Percentiles rank a stretch among this genome's conserved stretches.
These are phyloP conservation scores for Acanthaster planci DNA, from an alignment of 35 echinoderm and acorn worm species.

Conservation along the genomic window DNA sequence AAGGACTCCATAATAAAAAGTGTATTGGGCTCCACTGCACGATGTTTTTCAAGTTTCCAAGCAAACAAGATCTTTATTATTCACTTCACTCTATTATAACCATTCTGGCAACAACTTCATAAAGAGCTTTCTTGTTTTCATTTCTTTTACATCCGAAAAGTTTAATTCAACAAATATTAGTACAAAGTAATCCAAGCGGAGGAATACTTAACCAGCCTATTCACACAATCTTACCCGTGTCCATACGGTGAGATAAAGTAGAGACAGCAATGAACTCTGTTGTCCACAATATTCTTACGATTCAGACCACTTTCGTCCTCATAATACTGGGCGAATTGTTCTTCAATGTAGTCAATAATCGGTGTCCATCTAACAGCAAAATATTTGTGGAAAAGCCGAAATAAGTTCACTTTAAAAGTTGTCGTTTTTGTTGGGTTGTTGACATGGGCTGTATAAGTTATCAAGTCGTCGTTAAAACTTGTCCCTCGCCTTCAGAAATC, in stretches of 20 bases:
- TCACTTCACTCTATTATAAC: too few relatives aligned
- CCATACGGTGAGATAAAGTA: conserved; percentile 98
- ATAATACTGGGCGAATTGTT: conserved; percentile 84
- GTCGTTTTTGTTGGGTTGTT: not conserved
- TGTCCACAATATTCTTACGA: conserved; percentile 86
- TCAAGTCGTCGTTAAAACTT: not conserved
- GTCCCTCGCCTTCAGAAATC: not conserved
- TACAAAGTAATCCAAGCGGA: too few relatives aligned
- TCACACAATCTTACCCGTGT: conserved; percentile 72
- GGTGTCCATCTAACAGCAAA: conserved; percentile 68
- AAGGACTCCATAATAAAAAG: too few relatives aligned
- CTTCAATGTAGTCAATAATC: conserved; percentile 90
- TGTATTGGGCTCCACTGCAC: too few relatives aligned
- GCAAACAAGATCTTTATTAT: too few relatives aligned
- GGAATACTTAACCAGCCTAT: not conserved
- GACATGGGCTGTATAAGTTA: not conserved
- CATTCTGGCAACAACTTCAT: too few relatives aligned
- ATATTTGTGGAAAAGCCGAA: not conserved
- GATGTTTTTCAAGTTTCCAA: too few relatives aligned
- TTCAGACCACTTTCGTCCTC: conserved; percentile 93
- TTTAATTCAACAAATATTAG: too few relatives aligned
- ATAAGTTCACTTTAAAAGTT: not conserved
- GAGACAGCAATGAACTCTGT: conserved; percentile 94
- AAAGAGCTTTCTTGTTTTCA: too few relatives aligned
- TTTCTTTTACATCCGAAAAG: too few relatives aligned